Evolutionary conservation across 2,113 vertebrate genomes (phyloP), one percentile per base, ranked within the genome.

Genomic region (Python bivittatus): DNA sequence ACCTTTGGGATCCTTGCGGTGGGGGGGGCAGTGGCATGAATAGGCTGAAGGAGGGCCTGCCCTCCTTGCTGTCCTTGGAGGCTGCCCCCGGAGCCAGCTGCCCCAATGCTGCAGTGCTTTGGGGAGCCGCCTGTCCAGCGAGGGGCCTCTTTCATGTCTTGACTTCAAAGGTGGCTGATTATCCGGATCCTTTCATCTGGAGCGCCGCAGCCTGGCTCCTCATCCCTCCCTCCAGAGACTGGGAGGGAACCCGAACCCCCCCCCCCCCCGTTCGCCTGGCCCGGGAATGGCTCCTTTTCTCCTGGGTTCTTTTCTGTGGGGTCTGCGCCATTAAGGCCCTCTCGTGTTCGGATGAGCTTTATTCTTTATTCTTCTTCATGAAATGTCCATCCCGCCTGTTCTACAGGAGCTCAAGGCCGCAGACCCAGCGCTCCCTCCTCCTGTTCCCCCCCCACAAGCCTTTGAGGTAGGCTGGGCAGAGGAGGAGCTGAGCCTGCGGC

Each of bases 101-200:
- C 85, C 52, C 29, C 5, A 12, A 12, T 13, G 9, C 29, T 6
- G 15, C 22, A 0, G 2, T 84, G 42, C 84, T 27, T 52, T 6
- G 44, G 64, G 52, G 64, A n/a, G 48, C 2, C 94, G 95, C 96
- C 92, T 90, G 3, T 2, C 96, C 97, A 96, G 96, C 96, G 92
- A 86, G 91, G 93, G 96, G 94, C 95, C 92, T 89, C 97, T 97
- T 97, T 97, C 95, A 97, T 96, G 96, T 96, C 94, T 97, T 29
- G 72, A 96, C 97, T 97, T 97, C 97, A 97, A 97, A 97, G 97
- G 96, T 96, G 89, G 94, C 57, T 91, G 97, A 97, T 97, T 97
- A 97, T 95, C 95, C 93, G 91, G 95, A 87, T 96, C 95, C 96
- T 96, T 97, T 97, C 96, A 97, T 97, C 96, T 93, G 95, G 97